A percentile compares a stretch with the other conserved stretches of the same genome.
phyloP scores from a whole-genome alignment of 2,797 vertebrate genomes.

The Cryptoblepharus egeriae region DNA sequence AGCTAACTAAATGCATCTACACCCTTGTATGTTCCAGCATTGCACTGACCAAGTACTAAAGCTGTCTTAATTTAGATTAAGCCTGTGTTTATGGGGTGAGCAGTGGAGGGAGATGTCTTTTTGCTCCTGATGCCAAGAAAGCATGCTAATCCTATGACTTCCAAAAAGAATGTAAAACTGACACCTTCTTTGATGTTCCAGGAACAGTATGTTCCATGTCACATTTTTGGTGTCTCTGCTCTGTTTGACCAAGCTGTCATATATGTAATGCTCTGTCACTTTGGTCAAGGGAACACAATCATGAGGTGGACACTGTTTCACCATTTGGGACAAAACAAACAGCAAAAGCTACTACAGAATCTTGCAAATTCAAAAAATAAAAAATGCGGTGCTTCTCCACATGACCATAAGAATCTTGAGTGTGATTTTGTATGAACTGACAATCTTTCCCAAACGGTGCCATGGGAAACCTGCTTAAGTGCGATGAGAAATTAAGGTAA shows the following conservation, averaged over 20 bases:
- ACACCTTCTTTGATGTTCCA: not conserved
- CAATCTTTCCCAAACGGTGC: no score
- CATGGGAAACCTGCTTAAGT: no score
- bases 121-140: conserved; percentile 5
- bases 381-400: no score
- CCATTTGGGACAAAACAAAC: not conserved
- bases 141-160: conserved; percentile 1
- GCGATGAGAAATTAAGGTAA: no score
- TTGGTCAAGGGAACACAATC: conserved; percentile 4
- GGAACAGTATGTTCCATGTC: fast-evolving
- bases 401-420: no score
- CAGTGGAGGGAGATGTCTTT: not conserved
- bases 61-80: not conserved
- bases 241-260: not conserved
- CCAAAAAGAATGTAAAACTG: conserved; percentile 38
- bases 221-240: fast-evolving
- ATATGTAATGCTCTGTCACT: not conserved
- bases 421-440: no score
- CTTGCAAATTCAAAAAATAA: not conserved
- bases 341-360: not conserved
- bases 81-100: not conserved
- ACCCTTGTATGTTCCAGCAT: not conserved
- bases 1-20: not conserved
- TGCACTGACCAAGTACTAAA: not conserved
- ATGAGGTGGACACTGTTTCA: not conserved